These are phyloP conservation scores for Heterotis niloticus DNA, from an alignment of 2,113 vertebrate genomes.

Conservation along the genomic window DNA sequence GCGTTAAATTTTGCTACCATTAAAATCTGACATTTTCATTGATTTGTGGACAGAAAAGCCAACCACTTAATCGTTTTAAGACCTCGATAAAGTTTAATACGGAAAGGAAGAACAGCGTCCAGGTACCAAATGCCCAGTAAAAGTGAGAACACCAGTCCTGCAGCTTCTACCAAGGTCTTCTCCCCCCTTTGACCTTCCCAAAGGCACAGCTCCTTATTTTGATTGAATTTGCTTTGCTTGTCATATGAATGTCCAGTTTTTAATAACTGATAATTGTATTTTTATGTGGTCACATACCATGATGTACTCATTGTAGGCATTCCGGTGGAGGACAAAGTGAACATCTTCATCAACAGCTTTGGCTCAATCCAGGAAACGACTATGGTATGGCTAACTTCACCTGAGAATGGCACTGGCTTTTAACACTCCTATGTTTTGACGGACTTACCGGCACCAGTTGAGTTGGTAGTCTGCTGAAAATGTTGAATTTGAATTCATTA, in stretches of 20 bases:
- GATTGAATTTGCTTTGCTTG: neutral
- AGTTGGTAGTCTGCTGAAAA: conserved; percentile 11
- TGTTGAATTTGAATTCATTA: conserved; percentile 37
- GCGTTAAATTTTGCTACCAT: too few species aligned
- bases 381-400: conserved; percentile 74
- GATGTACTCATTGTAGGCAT: conserved; percentile 67
- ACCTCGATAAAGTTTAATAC: too few species aligned
- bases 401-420: neutral
- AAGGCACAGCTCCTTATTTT: neutral
- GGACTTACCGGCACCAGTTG: neutral
- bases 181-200: neutral
- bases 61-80: too few species aligned
- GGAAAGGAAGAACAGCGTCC: too few species aligned
- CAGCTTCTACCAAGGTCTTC: too few species aligned
- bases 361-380: conserved; percentile 98
- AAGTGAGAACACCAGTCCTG: too few species aligned
- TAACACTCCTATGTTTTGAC: neutral
- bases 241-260: neutral
- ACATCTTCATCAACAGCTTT: conserved; percentile 99
- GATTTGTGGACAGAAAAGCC: too few species aligned
- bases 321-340: conserved; percentile 93
- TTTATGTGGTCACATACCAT: neutral
- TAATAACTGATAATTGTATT: neutral
- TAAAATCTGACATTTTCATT: too few species aligned
- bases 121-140: too few species aligned